Evolutionary conservation across 2,888 invertebrate species (phyloP).

Genomic region (Cheiracanthium punctorium): DNA sequence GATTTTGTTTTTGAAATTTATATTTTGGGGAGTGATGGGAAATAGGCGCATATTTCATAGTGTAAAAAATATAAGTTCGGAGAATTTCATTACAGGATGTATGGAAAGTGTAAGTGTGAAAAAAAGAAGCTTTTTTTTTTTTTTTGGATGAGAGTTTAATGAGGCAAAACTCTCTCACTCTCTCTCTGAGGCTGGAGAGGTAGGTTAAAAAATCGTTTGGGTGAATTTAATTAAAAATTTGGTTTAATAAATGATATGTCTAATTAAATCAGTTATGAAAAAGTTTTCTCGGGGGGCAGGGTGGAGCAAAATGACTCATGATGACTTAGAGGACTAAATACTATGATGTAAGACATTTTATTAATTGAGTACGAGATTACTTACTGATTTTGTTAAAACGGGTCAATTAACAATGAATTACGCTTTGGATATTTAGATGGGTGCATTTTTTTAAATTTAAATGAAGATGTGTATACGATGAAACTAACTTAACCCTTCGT

Average conservation of each 20-base stretch:
- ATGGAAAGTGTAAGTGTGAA: constrained; percentile 11
- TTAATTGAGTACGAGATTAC: neutral
- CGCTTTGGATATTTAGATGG: too few relatives aligned
- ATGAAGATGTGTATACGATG: too few relatives aligned
- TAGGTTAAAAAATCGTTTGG: neutral
- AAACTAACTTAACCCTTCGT: too few relatives aligned
- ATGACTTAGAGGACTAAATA: neutral
- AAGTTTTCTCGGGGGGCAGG: neutral
- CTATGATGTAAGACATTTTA: neutral
- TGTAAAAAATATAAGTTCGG: neutral
- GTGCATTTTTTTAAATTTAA: too few relatives aligned
- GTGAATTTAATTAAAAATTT: constrained; percentile 14
- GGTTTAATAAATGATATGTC: neutral
- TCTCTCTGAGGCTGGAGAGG: neutral
- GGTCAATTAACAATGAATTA: too few relatives aligned
- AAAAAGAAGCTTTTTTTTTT: constrained; percentile 11
- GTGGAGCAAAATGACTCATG: neutral
- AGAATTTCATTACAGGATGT: constrained; percentile 29
- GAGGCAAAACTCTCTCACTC: neutral
- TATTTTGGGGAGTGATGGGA: constrained; percentile 18
- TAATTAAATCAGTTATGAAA: constrained; percentile 10
- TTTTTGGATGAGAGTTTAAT: constrained; percentile 31
- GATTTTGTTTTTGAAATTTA: constrained; percentile 55
- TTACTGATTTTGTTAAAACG: neutral
- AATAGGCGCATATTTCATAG: constrained; percentile 48